Evolutionary conservation across 2,888 invertebrate species (phyloP).

Genomic region (Nowickia ferox): DNA sequence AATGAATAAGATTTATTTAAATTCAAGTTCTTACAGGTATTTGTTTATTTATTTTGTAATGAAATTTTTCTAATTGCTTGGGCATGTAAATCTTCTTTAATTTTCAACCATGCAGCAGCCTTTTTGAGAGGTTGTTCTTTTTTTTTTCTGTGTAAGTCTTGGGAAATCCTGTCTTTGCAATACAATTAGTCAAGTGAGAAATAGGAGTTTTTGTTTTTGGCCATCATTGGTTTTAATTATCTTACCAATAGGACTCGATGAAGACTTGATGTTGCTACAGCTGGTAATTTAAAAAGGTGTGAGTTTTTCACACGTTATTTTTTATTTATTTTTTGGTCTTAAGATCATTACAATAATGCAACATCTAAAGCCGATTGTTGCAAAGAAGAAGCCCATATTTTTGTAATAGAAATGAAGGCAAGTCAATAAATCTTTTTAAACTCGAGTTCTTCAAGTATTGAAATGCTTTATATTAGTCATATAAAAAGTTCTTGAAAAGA

Average conservation of each 20-base stretch:
- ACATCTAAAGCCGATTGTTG: too few relatives aligned
- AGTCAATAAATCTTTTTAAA: too few relatives aligned
- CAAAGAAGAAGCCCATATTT: too few relatives aligned
- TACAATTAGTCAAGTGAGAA: conserved; percentile 49
- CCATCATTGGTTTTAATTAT: conserved; percentile 50
- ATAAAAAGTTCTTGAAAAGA: too few relatives aligned
- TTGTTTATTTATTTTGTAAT: background rate
- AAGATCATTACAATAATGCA: conserved; percentile 1
- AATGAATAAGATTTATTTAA: background rate
- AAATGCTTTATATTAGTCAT: too few relatives aligned
- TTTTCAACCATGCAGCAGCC: background rate
- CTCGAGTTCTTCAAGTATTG: too few relatives aligned
- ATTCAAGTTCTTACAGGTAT: background rate
- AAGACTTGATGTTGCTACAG: background rate
- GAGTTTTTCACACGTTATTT: conserved; percentile 35
- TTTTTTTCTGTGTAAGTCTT: background rate
- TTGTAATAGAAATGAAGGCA: too few relatives aligned
- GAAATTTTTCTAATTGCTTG: conserved; percentile 9
- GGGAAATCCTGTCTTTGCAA: conserved; percentile 42
- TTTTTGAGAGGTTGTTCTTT: conserved; percentile 11
- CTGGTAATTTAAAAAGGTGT: conserved; percentile 8
- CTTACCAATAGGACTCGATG: background rate
- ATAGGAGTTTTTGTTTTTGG: conserved; percentile 15
- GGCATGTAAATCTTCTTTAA: conserved; percentile 40
- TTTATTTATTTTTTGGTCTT: conserved; percentile 5